These are phyloP conservation scores for Oligia strigilis DNA, from an alignment of 2,888 invertebrate species.

Conservation along the genomic window DNA sequence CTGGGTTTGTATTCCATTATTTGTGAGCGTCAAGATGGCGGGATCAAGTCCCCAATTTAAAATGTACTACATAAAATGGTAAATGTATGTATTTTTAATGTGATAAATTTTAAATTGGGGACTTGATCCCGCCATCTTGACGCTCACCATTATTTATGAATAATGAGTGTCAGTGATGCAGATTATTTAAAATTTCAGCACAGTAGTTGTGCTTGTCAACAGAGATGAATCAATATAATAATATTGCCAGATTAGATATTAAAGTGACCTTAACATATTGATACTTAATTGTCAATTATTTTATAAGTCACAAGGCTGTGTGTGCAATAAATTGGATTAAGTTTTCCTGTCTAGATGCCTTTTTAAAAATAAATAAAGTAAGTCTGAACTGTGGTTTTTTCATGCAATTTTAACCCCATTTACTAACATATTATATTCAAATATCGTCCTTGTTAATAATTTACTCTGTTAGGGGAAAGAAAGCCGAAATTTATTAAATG, in stretches of 20 bases:
- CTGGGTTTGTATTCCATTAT: background rate
- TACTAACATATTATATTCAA: background rate
- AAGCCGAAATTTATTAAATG: constrained; percentile 43
- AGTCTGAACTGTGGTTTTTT: constrained; percentile 38
- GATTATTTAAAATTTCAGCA: constrained; percentile 9
- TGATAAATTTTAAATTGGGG: no score
- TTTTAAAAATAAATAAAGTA: constrained; percentile 63
- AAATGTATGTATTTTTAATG: no score
- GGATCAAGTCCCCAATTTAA: no score
- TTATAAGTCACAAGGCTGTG: constrained; percentile 79
- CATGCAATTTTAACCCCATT: background rate
- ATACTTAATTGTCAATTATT: constrained; percentile 76
- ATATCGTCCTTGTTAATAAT: constrained; percentile 27
- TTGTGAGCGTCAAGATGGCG: background rate
- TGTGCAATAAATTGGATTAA: constrained; percentile 79
- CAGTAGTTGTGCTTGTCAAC: constrained; percentile 28
- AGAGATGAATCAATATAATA: background rate
- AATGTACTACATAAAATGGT: no score
- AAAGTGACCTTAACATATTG: constrained; percentile 58
- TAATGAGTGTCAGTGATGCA: background rate
- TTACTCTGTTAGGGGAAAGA: background rate
- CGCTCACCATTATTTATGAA: background rate
- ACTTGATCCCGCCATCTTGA: no score
- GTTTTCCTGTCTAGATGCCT: constrained; percentile 65
- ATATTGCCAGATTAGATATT: constrained; percentile 46